These are phyloP conservation scores for Darevskia nairensis DNA, from an alignment of 2,797 vertebrate genomes.

Conservation along the genomic window DNA sequence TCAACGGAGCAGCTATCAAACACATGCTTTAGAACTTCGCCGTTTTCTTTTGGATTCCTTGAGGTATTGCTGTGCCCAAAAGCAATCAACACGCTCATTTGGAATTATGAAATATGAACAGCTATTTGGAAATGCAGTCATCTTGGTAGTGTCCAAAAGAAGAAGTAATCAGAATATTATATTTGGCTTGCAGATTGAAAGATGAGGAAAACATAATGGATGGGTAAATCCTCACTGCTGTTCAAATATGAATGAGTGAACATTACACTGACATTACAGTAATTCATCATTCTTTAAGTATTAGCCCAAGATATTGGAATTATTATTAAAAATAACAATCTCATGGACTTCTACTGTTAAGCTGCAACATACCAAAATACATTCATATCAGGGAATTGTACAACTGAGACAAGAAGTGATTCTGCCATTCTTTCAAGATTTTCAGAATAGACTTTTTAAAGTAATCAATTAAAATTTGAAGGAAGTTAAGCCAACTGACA, in stretches of 20 bases:
- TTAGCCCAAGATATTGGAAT: background rate
- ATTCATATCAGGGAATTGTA: background rate
- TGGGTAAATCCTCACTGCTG: background rate
- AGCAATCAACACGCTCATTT: slow-evolving; percentile 58
- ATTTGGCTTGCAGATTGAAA: slow-evolving; percentile 51
- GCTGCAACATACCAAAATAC: background rate
- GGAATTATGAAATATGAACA: slow-evolving; percentile 56
- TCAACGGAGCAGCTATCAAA: slow-evolving; percentile 50
- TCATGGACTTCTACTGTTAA: background rate
- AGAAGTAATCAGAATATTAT: slow-evolving; percentile 63
- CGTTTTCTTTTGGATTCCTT: slow-evolving; percentile 57
- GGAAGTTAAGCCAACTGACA: background rate
- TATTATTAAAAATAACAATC: slow-evolving; percentile 4
- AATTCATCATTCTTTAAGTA: background rate
- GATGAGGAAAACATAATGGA: slow-evolving; percentile 13
- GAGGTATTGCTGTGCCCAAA: slow-evolving; percentile 60
- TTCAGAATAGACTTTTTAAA: slow-evolving; percentile 4
- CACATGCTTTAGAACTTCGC: slow-evolving; percentile 66
- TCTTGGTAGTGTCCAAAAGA: slow-evolving; percentile 42
- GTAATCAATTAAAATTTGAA: slow-evolving; percentile 10
- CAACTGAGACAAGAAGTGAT: background rate
- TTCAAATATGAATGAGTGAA: slow-evolving; percentile 23
- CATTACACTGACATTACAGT: background rate
- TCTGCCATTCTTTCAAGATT: background rate
- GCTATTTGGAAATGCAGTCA: slow-evolving; percentile 32